Evolutionary conservation across 2,113 vertebrate species (phyloP).

Genomic region (Pungitius pungitius): DNA sequence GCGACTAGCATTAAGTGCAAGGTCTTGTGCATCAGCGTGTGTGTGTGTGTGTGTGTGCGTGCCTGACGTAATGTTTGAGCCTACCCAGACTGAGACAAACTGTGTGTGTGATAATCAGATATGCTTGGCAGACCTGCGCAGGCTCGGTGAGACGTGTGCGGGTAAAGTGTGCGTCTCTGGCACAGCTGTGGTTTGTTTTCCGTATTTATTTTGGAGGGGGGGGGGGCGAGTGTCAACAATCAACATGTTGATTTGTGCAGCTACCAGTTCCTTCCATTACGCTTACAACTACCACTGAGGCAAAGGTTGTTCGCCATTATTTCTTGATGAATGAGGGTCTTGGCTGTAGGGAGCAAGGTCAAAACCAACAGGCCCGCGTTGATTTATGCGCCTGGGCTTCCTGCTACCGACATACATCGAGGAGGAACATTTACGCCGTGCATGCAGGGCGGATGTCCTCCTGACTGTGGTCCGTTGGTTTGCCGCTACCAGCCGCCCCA

Average conservation of each 20-base stretch:
- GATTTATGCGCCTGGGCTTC: conserved; percentile 67
- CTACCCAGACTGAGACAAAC: conserved; percentile 67
- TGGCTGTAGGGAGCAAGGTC: conserved; percentile 63
- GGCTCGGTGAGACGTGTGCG: conserved; percentile 24
- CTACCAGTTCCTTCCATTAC: conserved; percentile 79
- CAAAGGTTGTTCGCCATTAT: conserved; percentile 73
- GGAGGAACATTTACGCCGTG: conserved; percentile 56
- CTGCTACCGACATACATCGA: conserved; percentile 62
- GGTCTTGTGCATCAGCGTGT: conserved; percentile 23
- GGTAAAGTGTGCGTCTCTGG: conserved; percentile 53
- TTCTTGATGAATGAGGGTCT: conserved; percentile 68
- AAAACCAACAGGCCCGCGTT: conserved; percentile 66
- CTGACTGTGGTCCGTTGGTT: conserved; percentile 42
- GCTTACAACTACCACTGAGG: conserved; percentile 68
- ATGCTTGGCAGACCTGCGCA: conserved; percentile 43
- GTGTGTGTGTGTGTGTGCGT: conserved; percentile 24
- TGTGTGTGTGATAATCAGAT: conserved; percentile 45
- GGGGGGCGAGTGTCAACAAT: conserved; percentile 71
- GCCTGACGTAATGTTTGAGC: conserved; percentile 76
- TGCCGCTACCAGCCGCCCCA: conserved; percentile 18
- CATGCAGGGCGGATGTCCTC: conserved; percentile 24
- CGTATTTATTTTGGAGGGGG: conserved; percentile 35
- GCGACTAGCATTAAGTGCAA: conserved; percentile 13
- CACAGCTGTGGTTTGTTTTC: conserved; percentile 70
- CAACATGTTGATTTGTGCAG: conserved; percentile 77